These are phyloP conservation scores for Drosophila seclusa DNA, from an alignment of 2,888 invertebrate species.

Conservation along the genomic window DNA sequence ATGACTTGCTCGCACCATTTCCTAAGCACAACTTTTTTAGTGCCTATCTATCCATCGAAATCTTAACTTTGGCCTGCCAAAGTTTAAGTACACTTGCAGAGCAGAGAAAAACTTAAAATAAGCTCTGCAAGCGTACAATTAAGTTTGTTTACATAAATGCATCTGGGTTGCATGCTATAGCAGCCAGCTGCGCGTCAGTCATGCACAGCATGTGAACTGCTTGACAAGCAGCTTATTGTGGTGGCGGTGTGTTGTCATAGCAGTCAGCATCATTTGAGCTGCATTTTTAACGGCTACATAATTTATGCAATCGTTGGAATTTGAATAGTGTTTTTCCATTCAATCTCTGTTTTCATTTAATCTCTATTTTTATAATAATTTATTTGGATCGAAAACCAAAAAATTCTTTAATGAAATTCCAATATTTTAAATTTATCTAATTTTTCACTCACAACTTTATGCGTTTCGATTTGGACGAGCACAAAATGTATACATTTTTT, in stretches of 20 bases:
- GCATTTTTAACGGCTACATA: slow-evolving; percentile 13
- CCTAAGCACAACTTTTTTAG: slow-evolving; percentile 65
- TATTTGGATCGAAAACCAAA: no score
- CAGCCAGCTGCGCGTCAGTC: slow-evolving; percentile 24
- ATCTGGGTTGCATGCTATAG: slow-evolving; percentile 17
- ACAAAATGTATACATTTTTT: no score
- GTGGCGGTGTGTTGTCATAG: slow-evolving; percentile 30
- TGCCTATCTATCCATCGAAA: slow-evolving; percentile 58
- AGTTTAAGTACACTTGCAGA: slow-evolving; percentile 25
- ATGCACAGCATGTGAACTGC: slow-evolving; percentile 14
- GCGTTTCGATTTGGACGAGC: no score
- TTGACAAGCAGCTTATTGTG: slow-evolving; percentile 42
- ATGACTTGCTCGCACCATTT: slow-evolving; percentile 82
- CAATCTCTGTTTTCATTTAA: not conserved
- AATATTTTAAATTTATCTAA: no score
- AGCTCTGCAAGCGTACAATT: slow-evolving; percentile 15
- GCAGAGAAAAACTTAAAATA: not conserved
- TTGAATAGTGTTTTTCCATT: not conserved
- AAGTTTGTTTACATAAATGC: not conserved
- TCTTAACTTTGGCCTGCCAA: slow-evolving; percentile 25
- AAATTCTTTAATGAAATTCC: no score
- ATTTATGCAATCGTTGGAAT: slow-evolving; percentile 6
- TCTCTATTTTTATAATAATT: no score
- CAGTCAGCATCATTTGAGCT: slow-evolving; percentile 16
- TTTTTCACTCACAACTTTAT: not conserved